Base-by-base conservation (phyloP, 2,797 vertebrate genomes). In the Danio jaintianensis region DNA sequence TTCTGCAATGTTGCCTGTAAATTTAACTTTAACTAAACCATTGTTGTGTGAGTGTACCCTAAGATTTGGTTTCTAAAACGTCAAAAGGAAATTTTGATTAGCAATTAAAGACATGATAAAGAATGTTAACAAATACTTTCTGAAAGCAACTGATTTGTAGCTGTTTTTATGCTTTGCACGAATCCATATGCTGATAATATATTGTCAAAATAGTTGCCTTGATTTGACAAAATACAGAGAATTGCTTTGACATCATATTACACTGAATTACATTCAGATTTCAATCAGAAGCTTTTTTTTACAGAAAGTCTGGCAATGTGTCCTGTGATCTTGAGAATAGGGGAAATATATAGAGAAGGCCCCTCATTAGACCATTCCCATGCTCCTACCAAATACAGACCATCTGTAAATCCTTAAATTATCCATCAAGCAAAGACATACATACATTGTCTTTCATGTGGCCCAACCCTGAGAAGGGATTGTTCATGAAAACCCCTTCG, bases 351-450 rank as follows among this genome's bases (percentile, higher is more conserved):
- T 9, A 9, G 6, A 58, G 11, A 47, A 52, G 8, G 67, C 0
- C 36, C 36, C 47, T 70, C 66, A 61, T 8, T 42, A 16, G 7
- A 40, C n/a, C 43, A 15, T 36, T 78, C 53, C 13, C 43, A 61
- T 18, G 20, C 45, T 42, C 36, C 7, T 18, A 53, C 18, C 50
- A 50, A 76, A 50, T 22, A 16, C 66, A 69, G 29, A 78, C 69
- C 77, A 70, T 79, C 77, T 79, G 56, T 43, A 68, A 71, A 62
- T 42, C 56, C 36, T 79, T 70, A 78, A 62, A 59, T 48, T 12
- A 70, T 69, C 29, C 55, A 9, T 63, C 55, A 40, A 42, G 7
- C 7, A 59, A 40, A 69, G 53, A 40, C 29, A 61, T 43, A 20
- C 43, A 61, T 56, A 13, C 0, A 42, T 58, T 79, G 4, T 52